Evolutionary conservation across 2,113 vertebrate species (phyloP).

Genomic region (Sinocyclocheilus anophthalmus): DNA sequence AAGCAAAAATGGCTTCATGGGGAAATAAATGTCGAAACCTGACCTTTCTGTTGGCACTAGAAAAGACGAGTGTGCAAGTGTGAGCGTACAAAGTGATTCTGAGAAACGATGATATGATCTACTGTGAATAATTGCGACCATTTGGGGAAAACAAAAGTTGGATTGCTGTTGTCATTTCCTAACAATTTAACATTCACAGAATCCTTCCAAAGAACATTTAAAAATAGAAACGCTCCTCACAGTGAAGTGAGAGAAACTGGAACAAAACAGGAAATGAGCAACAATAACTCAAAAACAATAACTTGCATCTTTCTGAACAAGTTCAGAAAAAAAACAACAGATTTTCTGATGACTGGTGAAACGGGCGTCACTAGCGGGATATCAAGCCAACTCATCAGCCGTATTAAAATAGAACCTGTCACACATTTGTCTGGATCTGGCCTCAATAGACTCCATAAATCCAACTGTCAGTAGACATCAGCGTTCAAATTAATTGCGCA

Average conservation of each 20-base stretch:
- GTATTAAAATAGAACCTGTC: slow-evolving; percentile 69
- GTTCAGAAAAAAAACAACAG: too few species aligned
- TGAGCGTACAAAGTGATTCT: slow-evolving; percentile 37
- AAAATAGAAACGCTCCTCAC: not conserved
- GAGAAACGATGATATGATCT: slow-evolving; percentile 61
- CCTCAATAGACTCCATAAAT: slow-evolving; percentile 68
- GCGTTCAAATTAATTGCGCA: slow-evolving; percentile 76
- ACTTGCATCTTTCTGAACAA: not conserved
- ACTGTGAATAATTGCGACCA: slow-evolving; percentile 57
- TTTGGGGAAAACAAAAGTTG: slow-evolving; percentile 53
- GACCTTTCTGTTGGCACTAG: slow-evolving; percentile 41
- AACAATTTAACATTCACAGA: not conserved
- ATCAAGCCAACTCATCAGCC: slow-evolving; percentile 62
- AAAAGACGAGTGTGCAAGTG: slow-evolving; percentile 47
- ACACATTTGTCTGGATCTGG: slow-evolving; percentile 64
- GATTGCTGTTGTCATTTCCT: slow-evolving; percentile 36
- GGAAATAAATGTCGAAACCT: slow-evolving; percentile 33
- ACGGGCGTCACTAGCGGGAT: not conserved
- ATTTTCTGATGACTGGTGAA: slow-evolving; percentile 6
- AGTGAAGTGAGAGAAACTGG: not conserved
- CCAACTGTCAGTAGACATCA: slow-evolving; percentile 74
- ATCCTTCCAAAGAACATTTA: not conserved
- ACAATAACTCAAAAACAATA: slow-evolving; percentile 14
- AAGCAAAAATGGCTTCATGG: slow-evolving; percentile 20
- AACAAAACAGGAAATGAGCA: not conserved